Conservation (phyloP, 2,888 invertebrate species). For the Thera obeliscata region DNA sequence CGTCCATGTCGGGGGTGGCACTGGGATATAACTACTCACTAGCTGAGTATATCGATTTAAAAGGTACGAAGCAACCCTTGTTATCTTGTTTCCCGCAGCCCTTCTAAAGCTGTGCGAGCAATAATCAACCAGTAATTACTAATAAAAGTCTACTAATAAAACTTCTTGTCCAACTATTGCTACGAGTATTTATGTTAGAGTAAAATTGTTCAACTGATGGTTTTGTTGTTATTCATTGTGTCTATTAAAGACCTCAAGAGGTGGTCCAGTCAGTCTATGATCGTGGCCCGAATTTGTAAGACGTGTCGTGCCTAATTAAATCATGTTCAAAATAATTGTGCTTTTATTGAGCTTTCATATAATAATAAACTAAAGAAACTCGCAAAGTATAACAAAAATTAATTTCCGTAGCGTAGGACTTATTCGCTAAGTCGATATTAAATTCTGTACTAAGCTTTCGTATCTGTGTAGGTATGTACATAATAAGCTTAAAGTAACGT, state of each 20-base stretch:
- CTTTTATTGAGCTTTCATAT: no score
- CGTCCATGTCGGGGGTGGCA: conserved; percentile 69
- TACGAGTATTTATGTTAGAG: neutral
- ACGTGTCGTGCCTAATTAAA: no score
- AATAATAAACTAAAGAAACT: neutral
- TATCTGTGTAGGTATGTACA: neutral
- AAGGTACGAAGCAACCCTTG: conserved; percentile 50
- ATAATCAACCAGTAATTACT: no score
- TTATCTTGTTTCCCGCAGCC: neutral
- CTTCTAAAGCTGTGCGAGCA: no score
- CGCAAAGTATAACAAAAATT: conserved; percentile 7
- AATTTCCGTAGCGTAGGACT: conserved; percentile 4
- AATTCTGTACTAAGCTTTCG: conserved; percentile 3
- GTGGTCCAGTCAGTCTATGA: no score
- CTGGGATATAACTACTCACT: conserved; percentile 77
- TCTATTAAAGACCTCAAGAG: no score
- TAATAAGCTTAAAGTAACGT: conserved; percentile 7
- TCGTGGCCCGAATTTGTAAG: no score
- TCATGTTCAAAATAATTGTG: no score
- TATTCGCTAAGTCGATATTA: conserved; percentile 11
- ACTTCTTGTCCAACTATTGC: no score
- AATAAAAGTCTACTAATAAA: no score
- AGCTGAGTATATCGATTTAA: conserved; percentile 72
- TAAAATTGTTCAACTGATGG: no score
- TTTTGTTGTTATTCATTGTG: no score